Conservation (phyloP, 2,113 vertebrate genomes). For the Ahaetulla prasina region DNA sequence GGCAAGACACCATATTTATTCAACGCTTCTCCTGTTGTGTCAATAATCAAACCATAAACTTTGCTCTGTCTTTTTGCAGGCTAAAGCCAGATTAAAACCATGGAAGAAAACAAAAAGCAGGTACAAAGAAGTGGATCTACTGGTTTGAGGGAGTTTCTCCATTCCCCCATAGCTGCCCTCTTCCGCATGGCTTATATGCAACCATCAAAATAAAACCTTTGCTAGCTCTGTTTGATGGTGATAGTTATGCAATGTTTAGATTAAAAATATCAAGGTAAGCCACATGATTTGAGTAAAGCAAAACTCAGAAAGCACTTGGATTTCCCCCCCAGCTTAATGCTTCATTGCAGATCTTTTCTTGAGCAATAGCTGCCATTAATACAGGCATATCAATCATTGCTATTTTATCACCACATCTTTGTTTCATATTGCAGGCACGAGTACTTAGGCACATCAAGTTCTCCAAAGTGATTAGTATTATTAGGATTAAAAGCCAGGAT, state of each 20-base stretch:
- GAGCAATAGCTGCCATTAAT: not conserved
- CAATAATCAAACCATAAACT: not conserved
- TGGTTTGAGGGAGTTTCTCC: not conserved
- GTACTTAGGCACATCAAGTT: not conserved
- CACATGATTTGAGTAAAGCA: not conserved
- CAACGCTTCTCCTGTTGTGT: not conserved
- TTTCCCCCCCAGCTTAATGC: not conserved
- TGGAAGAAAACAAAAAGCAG: not conserved
- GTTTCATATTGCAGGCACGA: not conserved
- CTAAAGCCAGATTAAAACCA: not conserved
- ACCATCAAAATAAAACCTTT: not conserved
- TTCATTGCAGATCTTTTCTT: not conserved
- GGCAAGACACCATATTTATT: not conserved
- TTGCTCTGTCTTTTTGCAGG: not conserved
- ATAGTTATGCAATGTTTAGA: not conserved
- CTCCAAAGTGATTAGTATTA: not conserved
- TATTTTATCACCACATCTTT: not conserved
- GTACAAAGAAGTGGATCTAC: not conserved
- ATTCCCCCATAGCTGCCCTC: not conserved
- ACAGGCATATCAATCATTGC: not conserved
- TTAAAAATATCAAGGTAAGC: not conserved
- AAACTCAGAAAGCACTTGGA: not conserved
- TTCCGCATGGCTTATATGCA: not conserved
- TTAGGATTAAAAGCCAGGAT: not conserved
- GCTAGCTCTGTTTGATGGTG: not conserved